Evolutionary conservation across 2,797 vertebrate genomes (phyloP).

Genomic region (Erpetoichthys calabaricus): DNA sequence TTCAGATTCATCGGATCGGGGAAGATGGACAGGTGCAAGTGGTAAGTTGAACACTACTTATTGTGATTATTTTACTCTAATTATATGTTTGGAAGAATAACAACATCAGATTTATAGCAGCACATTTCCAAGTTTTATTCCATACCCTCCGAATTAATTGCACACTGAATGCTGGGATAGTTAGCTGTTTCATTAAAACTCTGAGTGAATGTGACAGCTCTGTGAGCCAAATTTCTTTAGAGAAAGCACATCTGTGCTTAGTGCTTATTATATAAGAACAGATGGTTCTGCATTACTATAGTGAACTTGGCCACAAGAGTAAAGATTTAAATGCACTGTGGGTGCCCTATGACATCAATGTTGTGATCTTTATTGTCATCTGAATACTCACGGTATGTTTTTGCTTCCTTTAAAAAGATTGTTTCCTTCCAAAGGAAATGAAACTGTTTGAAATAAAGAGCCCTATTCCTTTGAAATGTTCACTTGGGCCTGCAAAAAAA

Average conservation of each 20-base stretch:
- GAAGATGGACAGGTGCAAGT: slow-evolving; percentile 97
- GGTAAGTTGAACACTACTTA: slow-evolving; percentile 50
- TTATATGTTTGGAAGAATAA: too few species aligned
- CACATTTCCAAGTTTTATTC: too few species aligned
- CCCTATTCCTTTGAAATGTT: slow-evolving; percentile 43
- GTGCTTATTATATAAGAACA: background rate
- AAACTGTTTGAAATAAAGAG: slow-evolving; percentile 31
- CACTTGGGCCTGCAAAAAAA: slow-evolving; percentile 39
- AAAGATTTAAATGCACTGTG: background rate
- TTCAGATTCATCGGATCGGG: slow-evolving; percentile 94
- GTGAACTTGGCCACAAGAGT: background rate
- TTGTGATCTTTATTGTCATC: slow-evolving; percentile 34
- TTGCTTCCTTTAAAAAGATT: slow-evolving; percentile 37
- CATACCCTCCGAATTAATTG: too few species aligned
- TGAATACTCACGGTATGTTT: slow-evolving; percentile 30
- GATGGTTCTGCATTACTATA: background rate
- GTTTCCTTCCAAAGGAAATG: slow-evolving; percentile 42
- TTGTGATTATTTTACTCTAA: too few species aligned
- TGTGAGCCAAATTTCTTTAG: background rate
- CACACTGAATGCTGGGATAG: too few species aligned
- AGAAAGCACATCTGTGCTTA: background rate
- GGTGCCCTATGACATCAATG: slow-evolving; percentile 20
- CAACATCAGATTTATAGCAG: too few species aligned
- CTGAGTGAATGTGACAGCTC: too few species aligned
- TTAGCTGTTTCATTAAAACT: too few species aligned